Evolutionary conservation across 2,888 invertebrate species (phyloP).

Genomic region (Apomyelois bistriatella): DNA sequence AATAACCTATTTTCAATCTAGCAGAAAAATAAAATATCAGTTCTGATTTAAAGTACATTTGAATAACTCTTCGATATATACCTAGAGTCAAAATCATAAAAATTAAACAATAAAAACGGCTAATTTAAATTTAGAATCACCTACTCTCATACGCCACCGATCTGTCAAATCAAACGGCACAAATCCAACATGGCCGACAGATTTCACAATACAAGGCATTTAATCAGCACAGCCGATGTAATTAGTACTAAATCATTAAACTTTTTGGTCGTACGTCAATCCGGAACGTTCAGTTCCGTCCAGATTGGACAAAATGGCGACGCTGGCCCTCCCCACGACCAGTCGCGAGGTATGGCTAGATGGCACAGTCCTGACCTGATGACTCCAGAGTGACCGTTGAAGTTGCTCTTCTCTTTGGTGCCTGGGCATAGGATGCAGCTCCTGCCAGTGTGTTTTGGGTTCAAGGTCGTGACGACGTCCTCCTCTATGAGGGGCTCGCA

Average conservation of each 20-base stretch:
- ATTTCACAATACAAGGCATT: conserved; percentile 38
- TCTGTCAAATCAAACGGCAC: conserved; percentile 22
- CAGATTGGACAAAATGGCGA: conserved; percentile 88
- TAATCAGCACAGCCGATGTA: conserved; percentile 35
- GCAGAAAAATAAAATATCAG: background rate
- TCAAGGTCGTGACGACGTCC: conserved; percentile 53
- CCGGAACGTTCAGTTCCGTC: conserved; percentile 81
- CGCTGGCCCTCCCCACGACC: conserved; percentile 90
- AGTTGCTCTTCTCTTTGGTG: conserved; percentile 40
- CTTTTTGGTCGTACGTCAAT: conserved; percentile 49
- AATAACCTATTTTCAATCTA: background rate
- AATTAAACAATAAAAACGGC: conserved; percentile 1
- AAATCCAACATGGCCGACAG: conserved; percentile 38
- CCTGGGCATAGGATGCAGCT: conserved; percentile 54
- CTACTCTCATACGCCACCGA: background rate
- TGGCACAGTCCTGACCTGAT: conserved; percentile 86
- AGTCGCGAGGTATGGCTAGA: conserved; percentile 89
- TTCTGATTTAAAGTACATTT: background rate
- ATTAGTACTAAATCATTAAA: conserved; percentile 30
- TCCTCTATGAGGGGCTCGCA: conserved; percentile 57
- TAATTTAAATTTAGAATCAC: conserved; percentile 19
- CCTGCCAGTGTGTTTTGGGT: conserved; percentile 45
- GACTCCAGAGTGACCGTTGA: conserved; percentile 81
- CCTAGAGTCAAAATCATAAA: background rate
- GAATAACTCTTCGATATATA: background rate